phyloP scores from a whole-genome alignment of 2,797 vertebrate species.

The Gila robusta region DNA sequence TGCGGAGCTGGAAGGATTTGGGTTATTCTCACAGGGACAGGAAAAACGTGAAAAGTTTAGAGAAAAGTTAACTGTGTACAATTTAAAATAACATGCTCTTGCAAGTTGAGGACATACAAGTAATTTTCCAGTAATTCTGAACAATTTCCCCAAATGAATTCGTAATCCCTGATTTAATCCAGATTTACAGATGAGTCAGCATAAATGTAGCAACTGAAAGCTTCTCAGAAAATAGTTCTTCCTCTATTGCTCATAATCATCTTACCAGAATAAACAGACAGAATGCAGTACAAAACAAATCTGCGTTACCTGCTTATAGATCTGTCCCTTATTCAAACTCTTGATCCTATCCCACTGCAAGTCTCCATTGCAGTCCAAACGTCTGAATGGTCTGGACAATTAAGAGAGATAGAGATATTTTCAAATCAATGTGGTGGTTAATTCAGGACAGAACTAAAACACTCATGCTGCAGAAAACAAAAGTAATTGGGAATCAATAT shows the following conservation, averaged over 20 bases:
- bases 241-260: neutral
- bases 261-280: neutral
- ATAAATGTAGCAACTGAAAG: constrained; percentile 1
- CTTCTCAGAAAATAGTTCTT: neutral
- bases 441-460: neutral
- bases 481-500: neutral
- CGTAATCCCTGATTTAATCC: constrained; percentile 17
- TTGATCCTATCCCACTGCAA: constrained; percentile 86
- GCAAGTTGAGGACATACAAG: neutral
- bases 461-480: neutral
- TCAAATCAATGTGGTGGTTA: neutral
- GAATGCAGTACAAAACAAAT: neutral
- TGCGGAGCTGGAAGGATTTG: neutral
- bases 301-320: constrained; percentile 84
- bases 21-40: neutral
- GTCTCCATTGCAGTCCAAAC: constrained; percentile 83
- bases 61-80: neutral
- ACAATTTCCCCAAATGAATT: neutral
- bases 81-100: neutral
- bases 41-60: neutral
- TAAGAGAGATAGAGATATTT: neutral
- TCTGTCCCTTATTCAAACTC: constrained; percentile 83
- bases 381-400: constrained; percentile 82
- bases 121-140: neutral
- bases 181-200: constrained; percentile 29